Base-by-base conservation (phyloP, 2,113 vertebrate species). In the Vulpes lagopus region DNA sequence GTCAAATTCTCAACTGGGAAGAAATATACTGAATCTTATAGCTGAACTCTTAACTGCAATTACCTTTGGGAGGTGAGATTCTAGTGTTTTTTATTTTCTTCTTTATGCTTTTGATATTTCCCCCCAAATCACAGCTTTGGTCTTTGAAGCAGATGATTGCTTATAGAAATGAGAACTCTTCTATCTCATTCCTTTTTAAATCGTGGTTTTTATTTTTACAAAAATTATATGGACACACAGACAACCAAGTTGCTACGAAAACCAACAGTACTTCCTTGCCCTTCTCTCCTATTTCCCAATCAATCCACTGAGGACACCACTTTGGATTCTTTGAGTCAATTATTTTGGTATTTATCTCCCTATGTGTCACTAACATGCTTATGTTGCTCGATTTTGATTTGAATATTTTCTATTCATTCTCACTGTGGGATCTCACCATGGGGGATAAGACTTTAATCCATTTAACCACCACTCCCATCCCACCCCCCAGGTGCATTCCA, bases 11-110 rank as follows among this genome's bases (percentile, higher is more conserved):
- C 20, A 20, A 19, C 53, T 86, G 23, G 49, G 81, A 65, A 23
- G 57, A 86, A 87, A 38, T 74, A 81, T 30, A 55, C 27, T 35
- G 84, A 89, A 23, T 73, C 65, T 64, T 85, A 64, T 22, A 73
- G 53, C 55, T 91, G 65, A 67, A 87, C 74, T 94, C 57, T 86
- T 91, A 64, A 65, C 10, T 30, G 65, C 49, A 94, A 25, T 87
- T 87, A 51, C 74, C 57, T 90, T 67, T 65, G 35, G 16, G 30
- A 65, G 64, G 35, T 59, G 22, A 83, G 51, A 49, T 76, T 32
- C n/a, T 65, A 82, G 65, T 82, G 64, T 3, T n/a, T 57, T 81
- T 81, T 74, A 38, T 74, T 74, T 87, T 64, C 10, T 74, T 73
- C 35, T 57, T 91, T 81, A 64, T 67, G 25, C 10, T 91, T 91